phyloP scores from a whole-genome alignment of 2,797 vertebrate genomes.

The Myripristis murdjan region DNA sequence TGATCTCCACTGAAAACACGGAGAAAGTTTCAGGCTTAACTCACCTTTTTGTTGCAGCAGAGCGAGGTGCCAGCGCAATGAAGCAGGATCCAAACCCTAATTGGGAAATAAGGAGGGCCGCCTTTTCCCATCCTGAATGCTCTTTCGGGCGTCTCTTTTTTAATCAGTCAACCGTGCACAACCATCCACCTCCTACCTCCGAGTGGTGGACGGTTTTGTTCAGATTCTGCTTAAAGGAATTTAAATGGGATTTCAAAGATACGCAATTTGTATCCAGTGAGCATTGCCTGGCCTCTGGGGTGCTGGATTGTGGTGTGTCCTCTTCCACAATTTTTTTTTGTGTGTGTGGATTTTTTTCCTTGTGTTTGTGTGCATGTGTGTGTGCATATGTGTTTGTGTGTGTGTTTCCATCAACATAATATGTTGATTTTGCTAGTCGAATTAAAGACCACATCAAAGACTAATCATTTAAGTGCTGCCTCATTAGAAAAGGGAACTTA shows the following conservation, averaged over 20 bases:
- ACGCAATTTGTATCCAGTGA: constrained; percentile 57
- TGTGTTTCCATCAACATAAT: constrained; percentile 14
- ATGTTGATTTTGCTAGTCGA: background rate
- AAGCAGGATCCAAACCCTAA: constrained; percentile 76
- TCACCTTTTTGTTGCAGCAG: constrained; percentile 72
- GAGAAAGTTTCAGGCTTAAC: constrained; percentile 61
- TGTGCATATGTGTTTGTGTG: too few species aligned
- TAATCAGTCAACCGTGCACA: constrained; percentile 81
- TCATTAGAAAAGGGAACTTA: too few species aligned
- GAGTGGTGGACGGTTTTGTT: constrained; percentile 68
- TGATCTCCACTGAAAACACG: constrained; percentile 72
- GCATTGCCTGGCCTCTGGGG: constrained; percentile 28
- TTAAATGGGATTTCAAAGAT: constrained; percentile 77
- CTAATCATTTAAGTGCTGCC: too few species aligned
- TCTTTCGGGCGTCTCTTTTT: constrained; percentile 78
- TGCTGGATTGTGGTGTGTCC: constrained; percentile 39
- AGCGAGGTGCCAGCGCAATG: constrained; percentile 64
- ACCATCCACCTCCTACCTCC: constrained; percentile 85
- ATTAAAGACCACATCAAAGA: too few species aligned
- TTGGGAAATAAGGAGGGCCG: constrained; percentile 80
- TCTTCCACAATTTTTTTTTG: constrained; percentile 20
- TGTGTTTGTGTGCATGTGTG: constrained; percentile 19
- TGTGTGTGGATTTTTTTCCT: constrained; percentile 13
- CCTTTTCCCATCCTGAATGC: constrained; percentile 77
- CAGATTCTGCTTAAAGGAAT: constrained; percentile 66